phyloP scores from a whole-genome alignment of 1,140 invertebrate species.

The Drosophila erecta region DNA sequence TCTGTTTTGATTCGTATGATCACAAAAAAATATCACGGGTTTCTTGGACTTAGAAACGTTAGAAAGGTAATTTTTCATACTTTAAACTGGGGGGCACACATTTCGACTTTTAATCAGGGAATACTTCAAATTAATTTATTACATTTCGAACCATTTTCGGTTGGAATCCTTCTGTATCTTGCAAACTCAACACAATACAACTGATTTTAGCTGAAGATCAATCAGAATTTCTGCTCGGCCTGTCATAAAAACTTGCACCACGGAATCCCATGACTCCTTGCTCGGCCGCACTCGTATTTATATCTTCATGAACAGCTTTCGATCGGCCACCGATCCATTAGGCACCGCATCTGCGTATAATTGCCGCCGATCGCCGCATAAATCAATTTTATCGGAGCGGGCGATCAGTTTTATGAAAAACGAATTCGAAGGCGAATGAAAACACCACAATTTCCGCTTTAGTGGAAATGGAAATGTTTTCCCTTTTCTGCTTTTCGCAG shows the following conservation, averaged over 20 bases:
- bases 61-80: too few species aligned
- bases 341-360: slow-evolving; percentile 81
- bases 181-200: background rate
- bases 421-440: slow-evolving; percentile 53
- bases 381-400: slow-evolving; percentile 79
- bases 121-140: too few species aligned
- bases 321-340: slow-evolving; percentile 73
- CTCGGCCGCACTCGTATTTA: slow-evolving; percentile 25
- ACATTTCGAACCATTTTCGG: too few species aligned
- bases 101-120: too few species aligned
- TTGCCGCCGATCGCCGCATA: slow-evolving; percentile 80
- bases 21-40: too few species aligned
- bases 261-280: slow-evolving; percentile 14
- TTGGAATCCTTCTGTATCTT: background rate
- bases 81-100: too few species aligned
- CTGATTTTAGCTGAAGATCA: background rate
- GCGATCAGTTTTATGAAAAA: slow-evolving; percentile 82
- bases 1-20: too few species aligned
- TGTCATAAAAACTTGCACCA: slow-evolving; percentile 5
- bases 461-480: slow-evolving; percentile 54
- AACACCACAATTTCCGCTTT: slow-evolving; percentile 75
- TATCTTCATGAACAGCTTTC: slow-evolving; percentile 47
- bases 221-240: background rate
- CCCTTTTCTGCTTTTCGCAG: slow-evolving; percentile 58
- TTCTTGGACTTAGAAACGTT: too few species aligned